These are phyloP conservation scores for Hemibagrus guttatus DNA, from an alignment of 2,797 vertebrate species.

Conservation along the genomic window DNA sequence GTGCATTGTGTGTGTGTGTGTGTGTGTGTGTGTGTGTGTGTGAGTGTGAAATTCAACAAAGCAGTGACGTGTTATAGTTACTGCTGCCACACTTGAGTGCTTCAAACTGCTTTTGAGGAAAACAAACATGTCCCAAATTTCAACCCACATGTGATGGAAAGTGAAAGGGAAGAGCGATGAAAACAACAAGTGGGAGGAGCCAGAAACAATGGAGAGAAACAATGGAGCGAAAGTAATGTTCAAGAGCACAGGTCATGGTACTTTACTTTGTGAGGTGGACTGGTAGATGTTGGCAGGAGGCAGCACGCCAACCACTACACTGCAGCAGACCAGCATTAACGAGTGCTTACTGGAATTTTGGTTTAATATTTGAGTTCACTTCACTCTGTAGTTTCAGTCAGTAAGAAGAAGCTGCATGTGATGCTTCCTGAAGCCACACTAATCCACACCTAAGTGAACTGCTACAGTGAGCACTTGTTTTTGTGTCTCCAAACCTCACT, in stretches of 20 bases:
- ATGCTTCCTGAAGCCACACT: neutral
- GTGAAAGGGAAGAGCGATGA: neutral
- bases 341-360: neutral
- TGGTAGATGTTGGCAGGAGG: neutral
- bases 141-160: neutral
- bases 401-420: neutral
- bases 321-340: fast-evolving
- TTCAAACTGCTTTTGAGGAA: neutral
- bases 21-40: too few relatives aligned
- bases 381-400: neutral
- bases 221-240: neutral
- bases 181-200: neutral
- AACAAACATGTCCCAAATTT: neutral
- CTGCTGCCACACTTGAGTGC: neutral
- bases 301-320: neutral
- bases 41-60: too few relatives aligned
- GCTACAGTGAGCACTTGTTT: too few relatives aligned
- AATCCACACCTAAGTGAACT: neutral
- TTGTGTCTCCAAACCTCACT: neutral
- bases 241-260: neutral
- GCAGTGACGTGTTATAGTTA: neutral
- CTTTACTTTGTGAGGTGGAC: neutral
- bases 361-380: neutral
- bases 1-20: too few relatives aligned
- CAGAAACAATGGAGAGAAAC: neutral